A percentile compares a stretch with the other conserved stretches of the same genome.
phyloP scores from a whole-genome alignment of 2,113 vertebrate species.

The Mirza zaza region DNA sequence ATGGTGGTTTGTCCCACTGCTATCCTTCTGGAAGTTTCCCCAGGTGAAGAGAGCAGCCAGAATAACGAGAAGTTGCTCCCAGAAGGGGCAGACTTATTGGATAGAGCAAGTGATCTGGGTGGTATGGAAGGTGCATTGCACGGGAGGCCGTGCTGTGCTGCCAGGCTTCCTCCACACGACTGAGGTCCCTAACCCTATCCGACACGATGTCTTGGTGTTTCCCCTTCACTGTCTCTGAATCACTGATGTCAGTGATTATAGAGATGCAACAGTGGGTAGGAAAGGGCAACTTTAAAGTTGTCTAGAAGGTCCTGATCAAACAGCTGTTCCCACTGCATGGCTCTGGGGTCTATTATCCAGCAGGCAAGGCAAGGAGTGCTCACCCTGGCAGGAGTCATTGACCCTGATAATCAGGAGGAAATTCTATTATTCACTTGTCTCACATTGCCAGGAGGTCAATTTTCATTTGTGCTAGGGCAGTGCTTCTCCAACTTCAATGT shows the following conservation, averaged over 20 bases:
- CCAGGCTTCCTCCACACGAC: neutral
- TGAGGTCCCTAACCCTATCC: neutral
- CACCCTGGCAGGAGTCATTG: neutral
- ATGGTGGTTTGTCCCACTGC: neutral
- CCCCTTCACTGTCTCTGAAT: neutral
- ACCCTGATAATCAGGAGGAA: neutral
- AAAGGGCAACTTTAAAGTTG: neutral
- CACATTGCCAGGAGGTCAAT: neutral
- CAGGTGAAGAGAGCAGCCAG: neutral
- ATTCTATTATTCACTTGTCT: neutral
- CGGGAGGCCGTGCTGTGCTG: neutral
- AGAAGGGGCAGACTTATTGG: neutral
- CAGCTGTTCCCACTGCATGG: fast-evolving
- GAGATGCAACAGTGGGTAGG: neutral
- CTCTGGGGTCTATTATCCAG: neutral
- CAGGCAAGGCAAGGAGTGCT: too few species aligned
- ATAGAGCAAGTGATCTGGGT: neutral
- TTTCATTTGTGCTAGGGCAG: neutral
- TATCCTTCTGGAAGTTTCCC: neutral
- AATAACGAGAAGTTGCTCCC: neutral
- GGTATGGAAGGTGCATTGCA: fast-evolving
- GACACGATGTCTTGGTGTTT: neutral
- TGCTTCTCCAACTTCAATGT: neutral
- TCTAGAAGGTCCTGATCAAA: neutral
- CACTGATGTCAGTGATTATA: neutral